Evolutionary conservation across 2,888 invertebrate genomes (phyloP).

Genomic region (Orthonychiurus folsomi): DNA sequence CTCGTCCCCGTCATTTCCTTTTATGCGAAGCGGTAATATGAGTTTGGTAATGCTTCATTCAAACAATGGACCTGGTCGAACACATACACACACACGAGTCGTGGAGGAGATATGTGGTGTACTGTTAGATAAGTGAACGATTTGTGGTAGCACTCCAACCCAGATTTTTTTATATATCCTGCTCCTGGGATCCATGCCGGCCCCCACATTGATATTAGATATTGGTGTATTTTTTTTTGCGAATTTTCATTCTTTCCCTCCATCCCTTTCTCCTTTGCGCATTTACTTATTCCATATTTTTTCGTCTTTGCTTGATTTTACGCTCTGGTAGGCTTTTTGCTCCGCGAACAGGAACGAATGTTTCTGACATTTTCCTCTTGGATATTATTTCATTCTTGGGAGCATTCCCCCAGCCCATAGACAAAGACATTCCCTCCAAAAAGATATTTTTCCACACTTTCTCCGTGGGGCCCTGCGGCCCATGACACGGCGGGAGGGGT

Average conservation of each 20-base stretch:
- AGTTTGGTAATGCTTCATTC: slow-evolving; percentile 1
- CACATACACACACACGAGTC: background rate
- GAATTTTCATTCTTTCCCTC: background rate
- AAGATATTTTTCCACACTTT: too few relatives aligned
- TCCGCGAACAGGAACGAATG: background rate
- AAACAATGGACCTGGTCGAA: background rate
- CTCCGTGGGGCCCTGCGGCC: too few relatives aligned
- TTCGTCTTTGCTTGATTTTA: background rate
- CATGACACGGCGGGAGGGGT: background rate
- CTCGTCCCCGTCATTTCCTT: background rate
- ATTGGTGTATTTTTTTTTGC: slow-evolving; percentile 1
- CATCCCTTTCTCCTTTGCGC: background rate
- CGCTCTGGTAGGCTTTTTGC: background rate
- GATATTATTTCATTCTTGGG: slow-evolving; percentile 1
- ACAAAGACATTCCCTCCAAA: too few relatives aligned
- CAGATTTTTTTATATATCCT: background rate
- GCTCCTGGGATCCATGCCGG: background rate
- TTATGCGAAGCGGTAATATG: background rate
- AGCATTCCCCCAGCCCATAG: too few relatives aligned
- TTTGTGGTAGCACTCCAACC: background rate
- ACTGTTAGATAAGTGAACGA: background rate
- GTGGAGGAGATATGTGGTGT: background rate
- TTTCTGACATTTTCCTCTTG: slow-evolving; percentile 1
- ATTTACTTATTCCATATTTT: background rate
- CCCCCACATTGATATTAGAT: background rate